Evolutionary conservation across 64 coral and sea anemone species (phyloP).

Genomic region (Orbicella faveolata): DNA sequence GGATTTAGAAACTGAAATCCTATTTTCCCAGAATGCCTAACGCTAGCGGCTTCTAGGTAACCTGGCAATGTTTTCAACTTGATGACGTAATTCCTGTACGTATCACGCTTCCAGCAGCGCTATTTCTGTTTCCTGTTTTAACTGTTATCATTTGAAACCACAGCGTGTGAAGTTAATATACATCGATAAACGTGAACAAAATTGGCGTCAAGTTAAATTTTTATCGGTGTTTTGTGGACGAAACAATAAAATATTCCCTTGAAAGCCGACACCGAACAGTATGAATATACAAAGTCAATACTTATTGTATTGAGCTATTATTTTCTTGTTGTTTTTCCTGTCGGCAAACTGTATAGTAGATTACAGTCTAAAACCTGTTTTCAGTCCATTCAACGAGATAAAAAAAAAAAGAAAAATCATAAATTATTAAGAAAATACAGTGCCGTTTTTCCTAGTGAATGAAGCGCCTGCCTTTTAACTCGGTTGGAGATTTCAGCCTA

Average conservation of each 20-base stretch:
- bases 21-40: no score
- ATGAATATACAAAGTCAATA: not conserved
- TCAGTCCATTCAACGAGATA: not conserved
- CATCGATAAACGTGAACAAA: not conserved
- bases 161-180: not conserved
- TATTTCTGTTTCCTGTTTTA: not conserved
- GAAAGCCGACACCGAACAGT: not conserved
- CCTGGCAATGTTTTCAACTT: no score
- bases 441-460: not conserved
- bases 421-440: slow-evolving; percentile 9
- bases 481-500: not conserved
- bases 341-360: slow-evolving; percentile 1
- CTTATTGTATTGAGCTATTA: not conserved
- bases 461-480: not conserved
- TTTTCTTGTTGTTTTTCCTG: not conserved
- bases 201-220: not conserved
- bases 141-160: not conserved
- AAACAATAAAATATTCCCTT: not conserved
- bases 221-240: not conserved
- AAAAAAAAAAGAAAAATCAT: not conserved
- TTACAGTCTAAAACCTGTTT: not conserved
- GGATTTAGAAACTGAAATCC: no score
- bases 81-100: no score
- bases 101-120: no score
- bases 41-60: no score